Base-by-base conservation (phyloP, 2,797 vertebrate species). In the Enteromius treurensis region DNA sequence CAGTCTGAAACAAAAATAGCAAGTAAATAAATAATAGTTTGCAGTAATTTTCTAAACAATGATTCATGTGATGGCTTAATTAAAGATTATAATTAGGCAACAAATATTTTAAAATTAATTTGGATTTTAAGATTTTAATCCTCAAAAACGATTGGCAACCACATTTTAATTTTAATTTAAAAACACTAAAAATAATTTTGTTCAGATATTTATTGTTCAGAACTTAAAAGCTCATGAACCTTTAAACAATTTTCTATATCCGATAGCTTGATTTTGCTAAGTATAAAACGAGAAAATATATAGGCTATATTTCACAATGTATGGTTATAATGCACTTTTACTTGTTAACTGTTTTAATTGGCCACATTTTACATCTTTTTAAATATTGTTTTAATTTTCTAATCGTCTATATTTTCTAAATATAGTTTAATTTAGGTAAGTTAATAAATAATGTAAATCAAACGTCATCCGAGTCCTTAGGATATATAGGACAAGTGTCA, bases 141-240 rank as follows among this genome's bases (percentile, higher is more conserved):
- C 11, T 51, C 17, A 51, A 73, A 71, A 73, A 32, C 2, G 19
- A 4, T 47, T 40, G 4, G 40, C n/a, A 70, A 70, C 3, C 40
- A 69, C 5, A 42, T 42, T 42, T 13, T 40, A 14, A 37, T 37
- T n/a, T 4, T 4, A 42, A 14, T 15, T 23, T 23, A 23, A 40
- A 26, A 70, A 70, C 67, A 69, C n/a, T 3, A 69, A 42, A 23
- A 69, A 69, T 15, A 42, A 42, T 69, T 47, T 70, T 47, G 14
- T 47, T 23, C 47, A 14, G 47, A 47, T 70, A 47, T 26, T 70
- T 70, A 70, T 26, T 71, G 23, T 70, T 47, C 40, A 45, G 23
- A 0, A 32, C 19, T 51, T 19, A 51, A 17, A 5, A 51, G 5
- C 6, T 69, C 21, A 26, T 1, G 14, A 47, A 14, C 13, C 15